A percentile compares a stretch with the other conserved stretches of the same genome.
Evolutionary conservation across 2,888 invertebrate genomes (phyloP).

Genomic region (Isoperla grammatica): DNA sequence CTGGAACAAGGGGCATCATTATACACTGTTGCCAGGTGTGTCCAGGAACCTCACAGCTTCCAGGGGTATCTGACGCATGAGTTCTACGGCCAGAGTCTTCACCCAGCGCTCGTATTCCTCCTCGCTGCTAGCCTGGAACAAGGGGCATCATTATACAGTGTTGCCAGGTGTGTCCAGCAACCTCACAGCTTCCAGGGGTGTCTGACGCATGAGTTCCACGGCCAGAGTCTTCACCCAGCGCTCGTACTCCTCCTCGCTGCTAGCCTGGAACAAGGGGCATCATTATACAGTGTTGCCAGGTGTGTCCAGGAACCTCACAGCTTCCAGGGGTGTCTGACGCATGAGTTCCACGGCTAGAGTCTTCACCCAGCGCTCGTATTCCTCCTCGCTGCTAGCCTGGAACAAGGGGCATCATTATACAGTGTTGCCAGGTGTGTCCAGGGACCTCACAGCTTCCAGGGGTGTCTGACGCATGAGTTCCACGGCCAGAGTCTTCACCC

Average conservation of each 20-base stretch:
- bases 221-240: slow-evolving; percentile 70
- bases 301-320: slow-evolving; percentile 56
- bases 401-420: no score
- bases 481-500: slow-evolving; percentile 68
- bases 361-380: slow-evolving; percentile 68
- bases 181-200: slow-evolving; percentile 58
- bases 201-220: slow-evolving; percentile 67
- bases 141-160: no score
- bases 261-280: slow-evolving; percentile 67
- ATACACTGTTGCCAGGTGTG: slow-evolving; percentile 64
- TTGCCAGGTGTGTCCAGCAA: slow-evolving; percentile 65
- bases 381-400: slow-evolving; percentile 62
- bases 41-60: slow-evolving; percentile 56
- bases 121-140: slow-evolving; percentile 64
- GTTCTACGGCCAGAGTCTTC: slow-evolving; percentile 65
- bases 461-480: slow-evolving; percentile 71
- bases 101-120: slow-evolving; percentile 68
- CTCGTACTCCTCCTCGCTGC: slow-evolving; percentile 62
- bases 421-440: slow-evolving; percentile 66
- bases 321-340: slow-evolving; percentile 66
- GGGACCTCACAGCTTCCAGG: slow-evolving; percentile 53
- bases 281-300: slow-evolving; percentile 64
- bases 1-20: slow-evolving; percentile 55
- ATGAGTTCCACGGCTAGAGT: slow-evolving; percentile 68
- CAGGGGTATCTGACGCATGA: slow-evolving; percentile 67